Evolutionary conservation across 2,113 vertebrate genomes (phyloP), one percentile per base, ranked within the genome.

Genomic region (Numida meleagris): DNA sequence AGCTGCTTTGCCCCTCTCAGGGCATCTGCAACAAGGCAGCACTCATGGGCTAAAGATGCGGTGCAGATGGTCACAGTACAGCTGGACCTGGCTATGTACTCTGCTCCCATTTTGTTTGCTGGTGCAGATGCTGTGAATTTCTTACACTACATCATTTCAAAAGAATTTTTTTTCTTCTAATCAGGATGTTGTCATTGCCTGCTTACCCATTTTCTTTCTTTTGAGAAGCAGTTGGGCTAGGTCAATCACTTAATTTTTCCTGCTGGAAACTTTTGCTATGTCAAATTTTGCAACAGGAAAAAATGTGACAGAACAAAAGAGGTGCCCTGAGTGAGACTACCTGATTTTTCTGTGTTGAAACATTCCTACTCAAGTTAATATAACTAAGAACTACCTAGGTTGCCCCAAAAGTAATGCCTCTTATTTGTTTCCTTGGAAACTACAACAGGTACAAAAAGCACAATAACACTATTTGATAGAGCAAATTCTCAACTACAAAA

Each of bases 61-160:
- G 23, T 48, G 50, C 58, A 70, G 55, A 58, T 86, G 65, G 50
- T 36, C 59, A 27, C 84, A 91, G 12, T 33, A 16, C 61, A 79
- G 77, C 81, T 89, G 58, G 16, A 55, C 29, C 78, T 89, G 91
- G 33, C 38, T 81, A 3, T 0, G 6, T 50, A 83, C 55, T 11
- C 34, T 73, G 42, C 15, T 86, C 36, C 58, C 43, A 4, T 76
- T 81, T 82, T 71, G 20, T 85, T 89, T 91, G 67, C 74, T 66
- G 68, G 59, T 94, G 68, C 83, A 90, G 83, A 66, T 42, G 62
- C 2, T 70, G 72, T n/a, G 53, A 73, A 58, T 92, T 36, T 85
- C 84, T 89, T 91, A 85, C 48, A 75, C 66, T 89, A 71, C 51
- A 65, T 63, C 17, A 61, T 89, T 89, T 89, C 51, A 59, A 86